phyloP scores from a whole-genome alignment of 2,888 invertebrate species.

The Lepidochrysops patricia region DNA sequence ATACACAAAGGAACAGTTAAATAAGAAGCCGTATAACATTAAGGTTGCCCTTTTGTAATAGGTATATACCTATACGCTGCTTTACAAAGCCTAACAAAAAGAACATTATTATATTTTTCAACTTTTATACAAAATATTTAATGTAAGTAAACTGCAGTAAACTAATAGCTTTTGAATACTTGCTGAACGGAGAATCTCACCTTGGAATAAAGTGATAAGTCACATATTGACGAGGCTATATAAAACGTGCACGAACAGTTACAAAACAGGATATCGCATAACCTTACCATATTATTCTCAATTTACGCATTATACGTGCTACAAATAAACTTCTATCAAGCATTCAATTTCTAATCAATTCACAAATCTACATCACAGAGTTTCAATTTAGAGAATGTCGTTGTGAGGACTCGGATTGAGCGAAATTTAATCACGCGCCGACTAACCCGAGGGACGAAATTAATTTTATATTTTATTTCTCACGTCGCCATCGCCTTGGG shows the following conservation, averaged over 20 bases:
- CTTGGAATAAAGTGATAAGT: too few species aligned
- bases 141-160: too few species aligned
- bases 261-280: too few species aligned
- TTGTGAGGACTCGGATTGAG: not conserved
- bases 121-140: too few species aligned
- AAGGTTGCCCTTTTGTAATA: not conserved
- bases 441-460: not conserved
- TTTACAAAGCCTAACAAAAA: too few species aligned
- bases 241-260: too few species aligned
- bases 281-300: not conserved
- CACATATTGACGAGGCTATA: too few species aligned
- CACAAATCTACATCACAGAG: slow-evolving; percentile 5
- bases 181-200: too few species aligned
- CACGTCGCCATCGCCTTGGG: not conserved
- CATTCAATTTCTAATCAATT: not conserved
- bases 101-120: too few species aligned
- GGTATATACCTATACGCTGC: too few species aligned
- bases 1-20: slow-evolving; percentile 6
- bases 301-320: not conserved
- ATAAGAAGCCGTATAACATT: slow-evolving; percentile 6
- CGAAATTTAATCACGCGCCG: slow-evolving; percentile 2
- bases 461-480: slow-evolving; percentile 8
- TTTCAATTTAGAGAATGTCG: not conserved
- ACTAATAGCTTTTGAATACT: too few species aligned
- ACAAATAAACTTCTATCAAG: not conserved